These are phyloP conservation scores for Panagrolaimus sp. DNA, from an alignment of 1,140 invertebrate species.

Conservation along the genomic window DNA sequence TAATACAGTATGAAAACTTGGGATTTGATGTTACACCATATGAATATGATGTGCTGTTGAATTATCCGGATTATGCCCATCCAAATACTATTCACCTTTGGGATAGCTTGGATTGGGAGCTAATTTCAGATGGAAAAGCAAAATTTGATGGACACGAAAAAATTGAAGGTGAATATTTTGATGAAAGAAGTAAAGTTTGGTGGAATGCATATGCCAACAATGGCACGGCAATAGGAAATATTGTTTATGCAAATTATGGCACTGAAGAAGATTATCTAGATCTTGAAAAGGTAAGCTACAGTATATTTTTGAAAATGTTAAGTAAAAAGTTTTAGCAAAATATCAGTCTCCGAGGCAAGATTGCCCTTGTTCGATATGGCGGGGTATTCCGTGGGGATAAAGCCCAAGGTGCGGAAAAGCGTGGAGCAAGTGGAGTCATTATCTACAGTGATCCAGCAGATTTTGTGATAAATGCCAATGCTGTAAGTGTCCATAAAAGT, in stretches of 20 bases:
- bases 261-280: conserved; percentile 61
- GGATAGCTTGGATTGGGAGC: conserved; percentile 32
- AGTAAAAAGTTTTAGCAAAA: conserved; percentile 38
- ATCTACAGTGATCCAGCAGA: conserved; percentile 64
- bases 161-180: conserved; percentile 27
- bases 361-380: conserved; percentile 64
- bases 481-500: conserved; percentile 47
- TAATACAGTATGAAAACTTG: conserved; percentile 33
- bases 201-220: conserved; percentile 57
- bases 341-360: conserved; percentile 60
- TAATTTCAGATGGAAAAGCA: conserved; percentile 38
- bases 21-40: conserved; percentile 39
- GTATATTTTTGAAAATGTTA: not conserved
- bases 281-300: conserved; percentile 45
- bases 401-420: conserved; percentile 59
- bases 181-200: conserved; percentile 33
- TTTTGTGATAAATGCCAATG: conserved; percentile 46
- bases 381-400: conserved; percentile 63
- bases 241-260: conserved; percentile 65
- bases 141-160: conserved; percentile 18
- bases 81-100: conserved; percentile 47
- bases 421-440: conserved; percentile 61
- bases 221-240: conserved; percentile 50
- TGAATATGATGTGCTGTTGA: conserved; percentile 46
- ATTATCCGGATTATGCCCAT: conserved; percentile 41